Evolutionary conservation across 2,113 vertebrate species (phyloP).

Genomic region (Mohoua ochrocephala): DNA sequence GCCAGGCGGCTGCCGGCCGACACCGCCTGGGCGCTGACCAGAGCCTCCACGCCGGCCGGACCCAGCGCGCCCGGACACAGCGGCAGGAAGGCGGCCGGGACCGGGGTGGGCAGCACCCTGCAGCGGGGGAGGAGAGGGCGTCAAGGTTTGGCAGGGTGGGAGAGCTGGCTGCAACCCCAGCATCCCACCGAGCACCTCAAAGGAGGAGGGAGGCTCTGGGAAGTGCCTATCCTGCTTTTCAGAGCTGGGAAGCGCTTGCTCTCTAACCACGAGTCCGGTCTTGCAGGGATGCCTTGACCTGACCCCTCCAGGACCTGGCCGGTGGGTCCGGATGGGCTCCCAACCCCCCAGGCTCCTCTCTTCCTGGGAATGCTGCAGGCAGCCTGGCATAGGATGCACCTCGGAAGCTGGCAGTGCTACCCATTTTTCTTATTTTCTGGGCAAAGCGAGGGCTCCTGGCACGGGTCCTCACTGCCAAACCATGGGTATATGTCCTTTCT

Average conservation of each 20-base stretch:
- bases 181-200: accelerated
- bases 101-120: constrained; percentile 80
- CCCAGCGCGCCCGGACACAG: constrained; percentile 65
- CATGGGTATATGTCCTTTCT: not conserved
- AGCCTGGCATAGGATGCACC: not conserved
- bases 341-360: too few species aligned
- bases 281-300: not conserved
- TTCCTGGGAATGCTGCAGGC: not conserved
- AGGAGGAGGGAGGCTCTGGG: not conserved
- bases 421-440: not conserved
- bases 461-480: not conserved
- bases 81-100: constrained; percentile 66
- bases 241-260: not conserved
- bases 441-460: not conserved
- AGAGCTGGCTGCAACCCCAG: not conserved
- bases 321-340: not conserved
- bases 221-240: not conserved
- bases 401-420: accelerated
- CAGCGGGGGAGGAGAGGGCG: not conserved
- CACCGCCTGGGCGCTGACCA: constrained; percentile 47
- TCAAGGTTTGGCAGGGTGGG: not conserved
- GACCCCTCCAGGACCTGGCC: not conserved
- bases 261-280: not conserved
- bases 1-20: constrained; percentile 67
- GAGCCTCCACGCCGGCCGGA: constrained; percentile 69